These are phyloP conservation scores for Lycaon pictus DNA, from an alignment of 2,113 vertebrate species.

Conservation along the genomic window DNA sequence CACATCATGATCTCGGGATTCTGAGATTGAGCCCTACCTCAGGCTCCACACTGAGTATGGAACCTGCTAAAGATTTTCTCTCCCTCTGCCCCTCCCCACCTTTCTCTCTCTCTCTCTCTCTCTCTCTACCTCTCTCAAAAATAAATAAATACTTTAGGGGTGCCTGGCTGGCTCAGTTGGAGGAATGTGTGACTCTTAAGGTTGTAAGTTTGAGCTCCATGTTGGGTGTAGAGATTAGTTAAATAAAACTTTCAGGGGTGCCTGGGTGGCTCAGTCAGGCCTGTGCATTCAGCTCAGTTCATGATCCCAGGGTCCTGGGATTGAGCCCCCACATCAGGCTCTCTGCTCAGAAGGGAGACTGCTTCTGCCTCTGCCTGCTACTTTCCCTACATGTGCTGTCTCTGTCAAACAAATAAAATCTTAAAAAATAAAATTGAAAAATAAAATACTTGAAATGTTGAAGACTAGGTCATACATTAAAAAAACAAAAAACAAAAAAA, in stretches of 20 bases:
- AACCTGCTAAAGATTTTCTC: too few relatives aligned
- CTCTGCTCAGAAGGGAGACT: too few relatives aligned
- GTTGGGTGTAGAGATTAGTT: not conserved
- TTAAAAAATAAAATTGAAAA: not conserved
- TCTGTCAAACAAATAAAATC: not conserved
- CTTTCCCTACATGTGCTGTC: not conserved
- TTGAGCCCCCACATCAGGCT: too few relatives aligned
- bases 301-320: too few relatives aligned
- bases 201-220: not conserved
- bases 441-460: constrained; percentile 13
- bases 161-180: not conserved
- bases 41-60: too few relatives aligned
- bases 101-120: too few relatives aligned
- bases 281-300: too few relatives aligned
- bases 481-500: not conserved
- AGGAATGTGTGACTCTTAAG: not conserved
- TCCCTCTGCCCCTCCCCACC: too few relatives aligned
- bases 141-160: not conserved
- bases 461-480: not conserved
- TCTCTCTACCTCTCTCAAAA: not conserved
- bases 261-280: too few relatives aligned
- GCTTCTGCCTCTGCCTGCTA: not conserved
- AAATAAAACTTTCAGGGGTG: not conserved
- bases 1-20: too few relatives aligned
- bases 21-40: too few relatives aligned